Evolutionary conservation across 2,113 vertebrate genomes (phyloP).

Genomic region (Suricata suricatta): DNA sequence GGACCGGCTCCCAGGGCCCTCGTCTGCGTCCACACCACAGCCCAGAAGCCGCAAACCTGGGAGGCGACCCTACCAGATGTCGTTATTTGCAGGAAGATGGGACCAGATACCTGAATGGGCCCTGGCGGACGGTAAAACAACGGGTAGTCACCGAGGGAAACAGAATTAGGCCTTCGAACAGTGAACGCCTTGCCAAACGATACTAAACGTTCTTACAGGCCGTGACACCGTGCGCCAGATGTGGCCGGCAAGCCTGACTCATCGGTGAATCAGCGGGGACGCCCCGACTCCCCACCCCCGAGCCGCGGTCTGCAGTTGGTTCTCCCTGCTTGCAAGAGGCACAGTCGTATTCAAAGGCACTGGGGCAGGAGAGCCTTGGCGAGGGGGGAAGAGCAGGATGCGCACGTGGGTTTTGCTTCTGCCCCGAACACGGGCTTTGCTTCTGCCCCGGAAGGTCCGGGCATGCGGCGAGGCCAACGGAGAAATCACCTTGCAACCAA

Average conservation of each 20-base stretch:
- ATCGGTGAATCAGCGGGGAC: not conserved
- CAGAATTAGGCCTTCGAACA: slow-evolving; percentile 60
- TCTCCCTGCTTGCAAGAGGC: not conserved
- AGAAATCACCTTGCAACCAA: fast-evolving
- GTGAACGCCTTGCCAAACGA: slow-evolving; percentile 14
- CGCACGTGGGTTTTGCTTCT: not conserved
- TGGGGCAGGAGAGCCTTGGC: not conserved
- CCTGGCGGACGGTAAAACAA: not conserved
- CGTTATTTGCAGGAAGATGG: slow-evolving; percentile 62
- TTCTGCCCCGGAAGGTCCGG: no score
- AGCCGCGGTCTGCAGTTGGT: not conserved
- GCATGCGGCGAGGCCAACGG: fast-evolving
- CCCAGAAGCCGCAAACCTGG: not conserved
- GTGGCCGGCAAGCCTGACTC: slow-evolving; percentile 40
- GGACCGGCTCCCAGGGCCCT: not conserved
- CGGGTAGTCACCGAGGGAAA: slow-evolving; percentile 36
- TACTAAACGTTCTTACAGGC: slow-evolving; percentile 21
- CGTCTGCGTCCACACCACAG: no score
- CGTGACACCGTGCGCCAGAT: slow-evolving; percentile 43
- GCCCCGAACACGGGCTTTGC: not conserved
- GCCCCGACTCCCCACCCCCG: fast-evolving
- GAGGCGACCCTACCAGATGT: not conserved
- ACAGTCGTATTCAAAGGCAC: not conserved
- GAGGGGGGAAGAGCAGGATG: fast-evolving
- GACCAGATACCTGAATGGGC: slow-evolving; percentile 68